Evolutionary conservation across 2,797 vertebrate genomes (phyloP), one percentile per base, ranked within the genome.

Genomic region (Anabas testudineus): DNA sequence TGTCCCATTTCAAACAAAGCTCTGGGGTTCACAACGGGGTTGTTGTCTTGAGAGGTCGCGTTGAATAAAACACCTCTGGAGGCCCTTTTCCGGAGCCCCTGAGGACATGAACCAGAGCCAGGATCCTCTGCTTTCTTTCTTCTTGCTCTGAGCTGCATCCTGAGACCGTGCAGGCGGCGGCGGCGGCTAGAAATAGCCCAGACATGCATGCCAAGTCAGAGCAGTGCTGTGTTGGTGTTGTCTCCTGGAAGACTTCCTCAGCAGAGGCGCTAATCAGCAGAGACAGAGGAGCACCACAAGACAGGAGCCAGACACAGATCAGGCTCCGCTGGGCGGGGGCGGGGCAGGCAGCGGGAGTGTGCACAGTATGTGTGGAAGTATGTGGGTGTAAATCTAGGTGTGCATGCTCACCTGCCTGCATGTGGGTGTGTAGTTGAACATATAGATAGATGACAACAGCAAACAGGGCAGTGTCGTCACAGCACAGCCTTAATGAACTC

Each of bases 171-270:
- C 34, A 65, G 87, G 81, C 74, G 63, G 72, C 37, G 87, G 81
- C 74, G 63, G 72, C 37, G 15, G 71, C 81, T 88, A 69, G 73
- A 91, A 91, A 92, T 91, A 92, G 82, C 70, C 52, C 83, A 85
- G 87, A 87, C 78, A 34, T 57, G 34, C 76, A 52, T 80, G 79
- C 81, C 84, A 78, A 76, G 76, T 78, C n/a, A 2, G 65, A 28
- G 74, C 78, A 72, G 46, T 67, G 72, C 10, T 8, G 72, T 26
- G 53, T 14, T 64, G 63, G 60, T 49, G 70, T 76, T 5, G 73
- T 78, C 84, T 81, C 77, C 75, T 76, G 69, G 56, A 78, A 74
- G 66, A 80, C 63, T 87, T 89, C 87, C 83, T 86, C 78, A 41
- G 65, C 63, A 42, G 0, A 34, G 61, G 59, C 7, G 52, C 74